Percentiles rank a stretch among this genome's conserved stretches.
These are phyloP conservation scores for Merluccius polli DNA, from an alignment of 2,797 vertebrate species.

Conservation along the genomic window DNA sequence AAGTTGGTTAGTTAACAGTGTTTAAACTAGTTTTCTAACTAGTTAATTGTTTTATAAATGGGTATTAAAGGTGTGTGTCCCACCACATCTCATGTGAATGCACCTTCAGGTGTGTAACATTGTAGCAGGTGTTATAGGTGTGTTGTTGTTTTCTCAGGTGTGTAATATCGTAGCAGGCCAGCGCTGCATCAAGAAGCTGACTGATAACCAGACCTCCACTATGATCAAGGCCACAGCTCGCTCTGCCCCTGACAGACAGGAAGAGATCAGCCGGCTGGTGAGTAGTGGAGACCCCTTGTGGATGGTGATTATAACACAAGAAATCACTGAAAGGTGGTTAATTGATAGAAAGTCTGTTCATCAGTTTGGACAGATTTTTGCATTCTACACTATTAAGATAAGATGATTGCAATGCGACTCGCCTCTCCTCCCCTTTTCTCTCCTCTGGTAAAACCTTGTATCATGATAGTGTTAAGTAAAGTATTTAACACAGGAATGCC, in stretches of 20 bases:
- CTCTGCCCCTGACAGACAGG: slow-evolving; percentile 94
- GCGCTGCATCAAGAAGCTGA: slow-evolving; percentile 97
- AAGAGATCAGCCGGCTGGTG: slow-evolving; percentile 97
- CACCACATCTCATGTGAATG: too few species aligned
- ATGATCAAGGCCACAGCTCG: slow-evolving; percentile 99
- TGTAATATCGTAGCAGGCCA: slow-evolving; percentile 99
- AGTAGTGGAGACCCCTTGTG: slow-evolving; percentile 53
- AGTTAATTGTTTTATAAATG: too few species aligned
- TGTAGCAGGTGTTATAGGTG: slow-evolving; percentile 76
- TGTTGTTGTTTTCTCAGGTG: slow-evolving; percentile 71
- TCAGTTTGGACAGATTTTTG: background rate
- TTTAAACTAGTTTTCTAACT: too few species aligned
- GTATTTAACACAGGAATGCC: background rate
- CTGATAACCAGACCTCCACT: slow-evolving; percentile 98
- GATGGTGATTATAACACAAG: background rate
- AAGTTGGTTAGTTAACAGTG: background rate
- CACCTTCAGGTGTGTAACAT: slow-evolving; percentile 81
- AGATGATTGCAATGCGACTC: background rate
- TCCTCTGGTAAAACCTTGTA: background rate
- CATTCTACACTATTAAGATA: background rate
- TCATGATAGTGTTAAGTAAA: background rate
- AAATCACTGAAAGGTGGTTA: too few species aligned
- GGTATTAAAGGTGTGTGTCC: background rate
- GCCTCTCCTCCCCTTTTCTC: background rate
- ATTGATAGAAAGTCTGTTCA: too few species aligned